These are phyloP conservation scores for Pseudochirops corinnae DNA, from an alignment of 2,797 vertebrate species.

Conservation along the genomic window DNA sequence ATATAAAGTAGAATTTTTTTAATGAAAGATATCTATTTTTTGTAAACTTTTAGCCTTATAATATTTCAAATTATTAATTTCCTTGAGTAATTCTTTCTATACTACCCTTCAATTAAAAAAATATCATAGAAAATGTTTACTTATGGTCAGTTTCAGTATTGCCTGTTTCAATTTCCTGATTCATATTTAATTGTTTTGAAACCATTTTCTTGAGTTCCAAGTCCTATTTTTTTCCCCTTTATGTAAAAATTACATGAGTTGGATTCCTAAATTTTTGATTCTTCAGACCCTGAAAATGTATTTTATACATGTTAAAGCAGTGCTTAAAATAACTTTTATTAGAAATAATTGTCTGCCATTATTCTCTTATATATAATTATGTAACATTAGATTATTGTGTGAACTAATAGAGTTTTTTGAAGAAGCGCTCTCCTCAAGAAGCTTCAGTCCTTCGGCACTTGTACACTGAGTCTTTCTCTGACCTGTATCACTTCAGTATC, in stretches of 20 bases:
- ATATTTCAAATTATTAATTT: constrained; percentile 8
- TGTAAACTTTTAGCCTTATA: neutral
- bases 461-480: constrained; percentile 91
- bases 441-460: constrained; percentile 89
- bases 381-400: neutral
- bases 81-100: neutral
- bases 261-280: accelerated
- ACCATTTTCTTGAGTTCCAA: neutral
- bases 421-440: constrained; percentile 89
- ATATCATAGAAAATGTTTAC: constrained; percentile 4
- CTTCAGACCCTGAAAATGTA: neutral
- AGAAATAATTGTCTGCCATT: neutral
- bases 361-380: neutral
- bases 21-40: neutral
- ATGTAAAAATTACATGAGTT: neutral
- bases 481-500: constrained; percentile 90
- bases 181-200: neutral
- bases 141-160: constrained; percentile 14
- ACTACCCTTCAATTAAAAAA: constrained; percentile 16
- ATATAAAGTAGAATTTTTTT: neutral
- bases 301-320: neutral
- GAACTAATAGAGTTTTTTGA: constrained; percentile 92
- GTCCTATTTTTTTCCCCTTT: neutral
- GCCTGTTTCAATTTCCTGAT: neutral
- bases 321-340: neutral